phyloP scores from a whole-genome alignment of 2,888 invertebrate genomes.

The Archaeoteleia sp. region DNA sequence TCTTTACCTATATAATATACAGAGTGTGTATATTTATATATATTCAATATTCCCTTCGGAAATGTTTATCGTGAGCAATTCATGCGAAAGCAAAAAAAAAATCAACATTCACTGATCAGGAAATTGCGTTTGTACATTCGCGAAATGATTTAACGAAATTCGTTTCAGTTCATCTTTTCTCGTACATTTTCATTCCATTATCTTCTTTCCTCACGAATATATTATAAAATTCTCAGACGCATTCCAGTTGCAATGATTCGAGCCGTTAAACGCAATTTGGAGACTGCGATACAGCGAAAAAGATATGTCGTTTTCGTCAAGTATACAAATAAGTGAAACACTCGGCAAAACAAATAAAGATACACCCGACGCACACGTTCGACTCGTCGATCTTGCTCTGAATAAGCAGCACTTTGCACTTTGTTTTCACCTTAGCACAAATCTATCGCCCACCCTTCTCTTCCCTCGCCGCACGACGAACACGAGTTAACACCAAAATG shows the following conservation, averaged over 20 bases:
- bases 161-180: no score
- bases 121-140: slow-evolving; percentile 5
- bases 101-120: slow-evolving; percentile 16
- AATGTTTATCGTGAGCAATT: slow-evolving; percentile 40
- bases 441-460: slow-evolving; percentile 3
- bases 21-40: no score
- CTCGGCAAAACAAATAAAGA: slow-evolving; percentile 1
- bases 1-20: no score
- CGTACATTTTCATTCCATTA: no score
- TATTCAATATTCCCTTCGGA: no score
- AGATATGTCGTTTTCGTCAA: slow-evolving; percentile 10
- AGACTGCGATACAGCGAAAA: slow-evolving; percentile 1
- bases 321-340: slow-evolving; percentile 5
- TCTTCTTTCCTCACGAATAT: no score
- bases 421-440: slow-evolving; percentile 2
- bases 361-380: slow-evolving; percentile 4
- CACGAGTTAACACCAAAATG: slow-evolving; percentile 23
- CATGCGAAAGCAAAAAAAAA: slow-evolving; percentile 36
- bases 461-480: slow-evolving; percentile 7
- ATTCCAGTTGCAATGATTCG: no score
- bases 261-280: background rate
- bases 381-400: slow-evolving; percentile 8
- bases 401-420: slow-evolving; percentile 20
- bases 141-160: no score
- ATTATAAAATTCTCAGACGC: no score